Evolutionary conservation across 2,888 invertebrate genomes (phyloP).

Genomic region (Empis stercorea): DNA sequence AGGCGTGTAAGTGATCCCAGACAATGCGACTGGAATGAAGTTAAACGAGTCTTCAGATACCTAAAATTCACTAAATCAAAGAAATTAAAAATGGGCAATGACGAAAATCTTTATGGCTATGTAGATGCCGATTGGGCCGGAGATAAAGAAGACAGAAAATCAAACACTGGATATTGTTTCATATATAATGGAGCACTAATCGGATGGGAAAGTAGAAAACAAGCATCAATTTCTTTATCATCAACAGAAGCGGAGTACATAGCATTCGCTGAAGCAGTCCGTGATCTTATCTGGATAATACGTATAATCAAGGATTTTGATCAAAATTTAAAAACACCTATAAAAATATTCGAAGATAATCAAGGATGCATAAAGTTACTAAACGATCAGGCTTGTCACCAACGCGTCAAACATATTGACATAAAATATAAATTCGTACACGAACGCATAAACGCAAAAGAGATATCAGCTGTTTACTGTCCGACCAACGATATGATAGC

Average conservation of each 20-base stretch:
- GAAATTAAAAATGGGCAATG: not conserved
- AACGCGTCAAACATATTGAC: not conserved
- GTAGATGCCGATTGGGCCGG: slow-evolving; percentile 19
- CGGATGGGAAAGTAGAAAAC: slow-evolving; percentile 17
- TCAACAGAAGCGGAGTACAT: not conserved
- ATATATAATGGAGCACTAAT: slow-evolving; percentile 8
- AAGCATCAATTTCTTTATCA: slow-evolving; percentile 5
- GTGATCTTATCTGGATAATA: not conserved
- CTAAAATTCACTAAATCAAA: slow-evolving; percentile 11
- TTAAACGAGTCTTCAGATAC: slow-evolving; percentile 9
- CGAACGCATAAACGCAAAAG: not conserved
- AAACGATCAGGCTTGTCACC: not conserved
- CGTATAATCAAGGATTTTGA: not conserved
- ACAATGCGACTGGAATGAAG: slow-evolving; percentile 6
- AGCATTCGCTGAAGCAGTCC: not conserved
- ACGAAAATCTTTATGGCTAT: not conserved
- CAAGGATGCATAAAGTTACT: not conserved
- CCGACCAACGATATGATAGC: not conserved
- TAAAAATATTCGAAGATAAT: not conserved
- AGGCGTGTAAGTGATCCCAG: slow-evolving; percentile 7
- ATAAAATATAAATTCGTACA: not conserved
- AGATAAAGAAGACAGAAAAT: slow-evolving; percentile 16
- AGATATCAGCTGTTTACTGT: not conserved
- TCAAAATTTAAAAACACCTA: not conserved
- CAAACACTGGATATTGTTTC: slow-evolving; percentile 18